Base-by-base conservation (phyloP, 2,888 invertebrate species). In the Thelaira solivaga region DNA sequence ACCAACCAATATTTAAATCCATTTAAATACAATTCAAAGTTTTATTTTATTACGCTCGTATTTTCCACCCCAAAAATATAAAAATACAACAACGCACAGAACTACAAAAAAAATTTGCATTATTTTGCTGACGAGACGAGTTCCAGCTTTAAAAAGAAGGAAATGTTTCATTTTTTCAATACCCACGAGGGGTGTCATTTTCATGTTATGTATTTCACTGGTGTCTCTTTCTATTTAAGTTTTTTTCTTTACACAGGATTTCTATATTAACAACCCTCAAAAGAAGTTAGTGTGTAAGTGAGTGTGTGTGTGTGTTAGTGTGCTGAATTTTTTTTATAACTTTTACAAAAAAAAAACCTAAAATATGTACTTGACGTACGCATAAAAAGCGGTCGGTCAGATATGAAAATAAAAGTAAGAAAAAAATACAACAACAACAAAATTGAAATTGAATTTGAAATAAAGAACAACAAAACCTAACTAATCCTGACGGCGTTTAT, bases 121-220 rank as follows among this genome's bases (percentile, higher is more conserved):
- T 74, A 68, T 74, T 78, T 78, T 74, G 78, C 78, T 78, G 78
- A 78, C 64, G 74, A 69, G 78, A 74, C 78, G 43, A 34, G 10
- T 16, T 41, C 29, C 59, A 72, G 64, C 51, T 49, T 71, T 47
- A 43, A 53, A 53, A 51, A 45, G n/a, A 31, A 41, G 4, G 43
- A 20, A 36, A 53, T 45, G 43, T 59, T 49, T 51, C 31, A 43
- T 10, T 34, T 53, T 65, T 57, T 24, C 26, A 5, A 24, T 10
- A 34, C 24, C 18, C 45, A 29, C 36, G 24, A 71, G 71, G 69
- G 76, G 57, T 76, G 76, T 53, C 62, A 39, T 61, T 61, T 61
- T 22, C 22, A 2, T 34, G 43, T 43, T 53, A 16, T 18, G 4
- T 31, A 45, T 29, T 55, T 47, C 55, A 47, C 29, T 22, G n/a